phyloP scores from a whole-genome alignment of 2,888 invertebrate species.

The Harmothoe impar region DNA sequence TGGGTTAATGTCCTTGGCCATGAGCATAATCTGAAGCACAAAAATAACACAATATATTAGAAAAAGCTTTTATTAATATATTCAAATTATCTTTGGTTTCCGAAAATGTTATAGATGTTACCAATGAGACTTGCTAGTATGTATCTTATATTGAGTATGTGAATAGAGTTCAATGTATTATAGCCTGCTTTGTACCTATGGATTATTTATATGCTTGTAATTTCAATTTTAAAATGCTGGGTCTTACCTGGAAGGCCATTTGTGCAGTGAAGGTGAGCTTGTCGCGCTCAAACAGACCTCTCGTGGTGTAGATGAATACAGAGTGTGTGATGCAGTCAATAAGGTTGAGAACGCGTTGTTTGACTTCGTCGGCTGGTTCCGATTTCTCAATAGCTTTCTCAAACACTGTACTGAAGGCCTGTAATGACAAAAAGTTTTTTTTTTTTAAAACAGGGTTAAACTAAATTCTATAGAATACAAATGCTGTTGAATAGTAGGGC shows the following conservation, averaged over 20 bases:
- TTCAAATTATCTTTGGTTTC: not conserved
- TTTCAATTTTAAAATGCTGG: too few species aligned
- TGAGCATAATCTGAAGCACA: slow-evolving; percentile 89
- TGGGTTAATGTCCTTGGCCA: slow-evolving; percentile 92
- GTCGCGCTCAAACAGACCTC: slow-evolving; percentile 97
- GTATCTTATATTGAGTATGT: too few species aligned
- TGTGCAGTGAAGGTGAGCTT: slow-evolving; percentile 97
- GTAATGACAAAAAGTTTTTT: slow-evolving; percentile 57
- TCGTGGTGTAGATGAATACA: slow-evolving; percentile 96
- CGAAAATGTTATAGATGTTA: not conserved
- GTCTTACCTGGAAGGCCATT: slow-evolving; percentile 94
- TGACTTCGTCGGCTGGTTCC: slow-evolving; percentile 91
- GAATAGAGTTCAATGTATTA: too few species aligned
- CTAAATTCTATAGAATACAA: too few species aligned
- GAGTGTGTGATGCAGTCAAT: slow-evolving; percentile 97
- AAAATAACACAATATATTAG: slow-evolving; percentile 49
- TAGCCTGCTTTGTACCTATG: too few species aligned
- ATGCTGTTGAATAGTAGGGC: too few species aligned
- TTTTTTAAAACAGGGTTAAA: too few species aligned
- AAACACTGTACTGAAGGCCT: slow-evolving; percentile 98
- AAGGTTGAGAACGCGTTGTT: slow-evolving; percentile 91
- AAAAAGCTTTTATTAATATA: not conserved
- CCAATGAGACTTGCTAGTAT: too few species aligned
- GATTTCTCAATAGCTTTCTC: slow-evolving; percentile 97
- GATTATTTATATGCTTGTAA: too few species aligned